Percentiles rank a stretch among this genome's conserved stretches.
phyloP scores from a whole-genome alignment of 2,113 vertebrate species.

The Oostethus manadensis region DNA sequence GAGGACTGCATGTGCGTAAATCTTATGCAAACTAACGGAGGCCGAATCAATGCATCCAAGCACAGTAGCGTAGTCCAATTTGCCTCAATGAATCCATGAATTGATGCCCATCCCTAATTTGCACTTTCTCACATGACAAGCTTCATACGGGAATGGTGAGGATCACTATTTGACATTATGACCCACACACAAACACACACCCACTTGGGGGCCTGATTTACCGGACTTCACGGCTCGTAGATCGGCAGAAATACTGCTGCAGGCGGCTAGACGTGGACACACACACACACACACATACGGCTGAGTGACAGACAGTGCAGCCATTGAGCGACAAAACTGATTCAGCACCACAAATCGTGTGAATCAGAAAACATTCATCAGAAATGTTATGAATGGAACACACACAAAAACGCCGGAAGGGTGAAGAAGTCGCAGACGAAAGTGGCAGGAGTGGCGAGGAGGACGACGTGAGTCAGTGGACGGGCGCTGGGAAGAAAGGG shows the following conservation, averaged over 20 bases:
- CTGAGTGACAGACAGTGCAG: constrained; percentile 47
- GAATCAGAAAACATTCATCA: constrained; percentile 69
- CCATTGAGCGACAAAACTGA: constrained; percentile 58
- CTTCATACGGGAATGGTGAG: constrained; percentile 40
- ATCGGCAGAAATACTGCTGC: constrained; percentile 60
- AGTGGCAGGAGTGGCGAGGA: constrained; percentile 34
- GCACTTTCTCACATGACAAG: neutral
- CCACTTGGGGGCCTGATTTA: constrained; percentile 47
- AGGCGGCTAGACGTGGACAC: constrained; percentile 48
- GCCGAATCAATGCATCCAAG: neutral
- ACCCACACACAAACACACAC: constrained; percentile 51
- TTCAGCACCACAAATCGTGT: constrained; percentile 60
- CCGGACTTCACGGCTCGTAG: constrained; percentile 57
- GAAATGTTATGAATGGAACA: constrained; percentile 45
- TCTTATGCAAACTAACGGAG: neutral
- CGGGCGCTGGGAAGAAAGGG: constrained; percentile 43
- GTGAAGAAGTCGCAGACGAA: constrained; percentile 27
- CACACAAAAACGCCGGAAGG: constrained; percentile 53
- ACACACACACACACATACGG: constrained; percentile 26
- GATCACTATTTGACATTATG: constrained; percentile 34
- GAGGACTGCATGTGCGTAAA: neutral
- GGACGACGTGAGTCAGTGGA: constrained; percentile 55
- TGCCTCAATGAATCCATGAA: neutral
- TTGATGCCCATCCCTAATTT: neutral
- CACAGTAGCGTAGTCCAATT: too few relatives aligned